Conservation (phyloP, 2,888 invertebrate genomes). For the Metacarcinus magister region DNA sequence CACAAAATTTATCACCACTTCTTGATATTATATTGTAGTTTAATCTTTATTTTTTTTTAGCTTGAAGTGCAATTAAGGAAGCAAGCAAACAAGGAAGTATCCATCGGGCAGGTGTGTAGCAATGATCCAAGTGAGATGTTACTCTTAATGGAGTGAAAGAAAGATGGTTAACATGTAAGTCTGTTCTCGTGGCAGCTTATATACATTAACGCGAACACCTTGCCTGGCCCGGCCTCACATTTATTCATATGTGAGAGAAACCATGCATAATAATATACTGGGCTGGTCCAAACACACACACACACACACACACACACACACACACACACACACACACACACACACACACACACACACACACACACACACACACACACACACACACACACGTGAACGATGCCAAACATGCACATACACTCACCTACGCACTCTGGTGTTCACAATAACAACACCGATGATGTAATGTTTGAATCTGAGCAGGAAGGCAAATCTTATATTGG, state of each 20-base stretch:
- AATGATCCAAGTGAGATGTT: not conserved
- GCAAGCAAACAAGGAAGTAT: not conserved
- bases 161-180: not conserved
- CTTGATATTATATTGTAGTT: not conserved
- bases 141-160: not conserved
- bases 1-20: not conserved
- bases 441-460: not conserved
- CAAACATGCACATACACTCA: not conserved
- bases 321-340: slow-evolving; percentile 54
- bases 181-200: not conserved
- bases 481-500: not conserved
- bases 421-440: not conserved
- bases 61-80: not conserved
- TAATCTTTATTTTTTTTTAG: not conserved
- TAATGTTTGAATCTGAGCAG: not conserved
- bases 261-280: not conserved
- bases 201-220: not conserved
- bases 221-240: not conserved
- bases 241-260: not conserved
- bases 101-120: not conserved
- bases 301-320: slow-evolving; percentile 40
- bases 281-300: not conserved
- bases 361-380: slow-evolving; percentile 42
- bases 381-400: not conserved
- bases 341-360: slow-evolving; percentile 62